These are phyloP conservation scores for Fabriciana adippe DNA, from an alignment of 2,888 invertebrate species.

Conservation along the genomic window DNA sequence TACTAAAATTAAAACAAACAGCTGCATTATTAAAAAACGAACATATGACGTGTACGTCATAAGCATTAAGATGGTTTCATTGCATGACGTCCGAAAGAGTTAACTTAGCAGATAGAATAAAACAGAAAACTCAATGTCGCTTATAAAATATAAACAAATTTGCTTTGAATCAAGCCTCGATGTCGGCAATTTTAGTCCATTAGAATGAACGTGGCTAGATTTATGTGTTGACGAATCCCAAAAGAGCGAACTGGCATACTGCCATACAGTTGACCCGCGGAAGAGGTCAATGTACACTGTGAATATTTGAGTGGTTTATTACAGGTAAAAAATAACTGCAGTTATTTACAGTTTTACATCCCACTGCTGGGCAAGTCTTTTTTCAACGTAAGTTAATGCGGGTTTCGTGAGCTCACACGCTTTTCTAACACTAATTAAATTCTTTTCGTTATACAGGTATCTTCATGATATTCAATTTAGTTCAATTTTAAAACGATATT, in stretches of 20 bases:
- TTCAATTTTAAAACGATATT: too few species aligned
- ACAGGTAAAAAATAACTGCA: slow-evolving; percentile 7
- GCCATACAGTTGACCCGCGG: slow-evolving; percentile 54
- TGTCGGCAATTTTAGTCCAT: slow-evolving; percentile 18
- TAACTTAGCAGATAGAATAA: not conserved
- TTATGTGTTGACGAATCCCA: slow-evolving; percentile 36
- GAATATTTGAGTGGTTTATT: slow-evolving; percentile 17
- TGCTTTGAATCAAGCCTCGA: slow-evolving; percentile 16
- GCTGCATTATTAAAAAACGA: too few species aligned
- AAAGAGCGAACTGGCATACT: slow-evolving; percentile 43
- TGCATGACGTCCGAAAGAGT: not conserved
- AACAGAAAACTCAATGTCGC: not conserved
- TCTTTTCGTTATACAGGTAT: too few species aligned
- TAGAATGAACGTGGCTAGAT: slow-evolving; percentile 23
- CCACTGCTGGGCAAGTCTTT: too few species aligned
- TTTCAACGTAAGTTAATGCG: too few species aligned
- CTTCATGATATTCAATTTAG: too few species aligned
- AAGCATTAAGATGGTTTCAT: not conserved
- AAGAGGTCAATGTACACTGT: slow-evolving; percentile 45
- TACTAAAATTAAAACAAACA: too few species aligned
- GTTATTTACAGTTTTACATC: not conserved
- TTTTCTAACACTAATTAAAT: too few species aligned
- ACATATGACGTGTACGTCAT: not conserved
- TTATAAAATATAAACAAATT: slow-evolving; percentile 1
- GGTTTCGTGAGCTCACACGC: too few species aligned